phyloP scores from a whole-genome alignment of 2,888 invertebrate species.

The Gerris lacustris region DNA sequence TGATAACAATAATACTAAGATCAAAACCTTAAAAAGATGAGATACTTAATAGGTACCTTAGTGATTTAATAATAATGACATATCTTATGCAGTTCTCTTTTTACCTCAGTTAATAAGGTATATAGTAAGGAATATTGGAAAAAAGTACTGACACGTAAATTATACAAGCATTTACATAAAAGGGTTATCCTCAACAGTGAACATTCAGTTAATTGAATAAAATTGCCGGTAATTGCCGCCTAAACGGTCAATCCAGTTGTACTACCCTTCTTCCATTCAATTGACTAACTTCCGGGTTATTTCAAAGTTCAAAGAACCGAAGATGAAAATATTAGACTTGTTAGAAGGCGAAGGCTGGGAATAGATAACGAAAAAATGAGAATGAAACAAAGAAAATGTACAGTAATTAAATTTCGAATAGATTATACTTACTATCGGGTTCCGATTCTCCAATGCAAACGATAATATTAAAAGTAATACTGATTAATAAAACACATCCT shows the following conservation, averaged over 20 bases:
- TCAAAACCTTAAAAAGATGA: too few species aligned
- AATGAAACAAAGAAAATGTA: not conserved
- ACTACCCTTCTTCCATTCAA: not conserved
- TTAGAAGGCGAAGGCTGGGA: not conserved
- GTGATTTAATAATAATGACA: too few species aligned
- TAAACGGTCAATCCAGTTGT: not conserved
- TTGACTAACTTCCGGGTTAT: too few species aligned
- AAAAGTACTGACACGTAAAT: too few species aligned
- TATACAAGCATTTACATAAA: too few species aligned
- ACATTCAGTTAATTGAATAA: not conserved
- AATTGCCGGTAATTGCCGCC: slow-evolving; percentile 1
- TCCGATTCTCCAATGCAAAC: not conserved
- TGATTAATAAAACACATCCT: not conserved
- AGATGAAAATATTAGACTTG: not conserved
- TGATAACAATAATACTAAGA: too few species aligned
- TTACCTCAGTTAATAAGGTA: too few species aligned
- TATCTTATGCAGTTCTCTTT: too few species aligned
- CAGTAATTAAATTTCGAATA: not conserved
- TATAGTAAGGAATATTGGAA: too few species aligned
- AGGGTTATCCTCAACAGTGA: not conserved
- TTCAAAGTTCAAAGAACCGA: too few species aligned
- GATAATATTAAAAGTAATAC: not conserved
- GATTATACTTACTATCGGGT: not conserved
- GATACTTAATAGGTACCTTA: too few species aligned
- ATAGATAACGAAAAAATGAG: not conserved